These are phyloP conservation scores for Sander lucioperca DNA, from an alignment of 2,113 vertebrate genomes.

Conservation along the genomic window DNA sequence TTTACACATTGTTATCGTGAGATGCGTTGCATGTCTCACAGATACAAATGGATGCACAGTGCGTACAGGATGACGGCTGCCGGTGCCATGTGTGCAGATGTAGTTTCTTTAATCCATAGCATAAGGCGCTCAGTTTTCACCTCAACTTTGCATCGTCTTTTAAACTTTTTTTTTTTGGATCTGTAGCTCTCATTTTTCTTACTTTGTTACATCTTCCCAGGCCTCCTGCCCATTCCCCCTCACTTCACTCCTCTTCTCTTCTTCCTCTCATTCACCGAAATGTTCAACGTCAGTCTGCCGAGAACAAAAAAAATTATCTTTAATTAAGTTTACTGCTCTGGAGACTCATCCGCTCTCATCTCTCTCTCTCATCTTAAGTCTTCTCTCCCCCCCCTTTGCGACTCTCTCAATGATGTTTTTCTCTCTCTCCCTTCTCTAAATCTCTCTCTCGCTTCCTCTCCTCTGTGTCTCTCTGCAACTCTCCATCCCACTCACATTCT, in stretches of 20 bases:
- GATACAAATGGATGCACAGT: too few relatives aligned
- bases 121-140: neutral
- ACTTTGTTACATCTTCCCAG: slow-evolving; percentile 39
- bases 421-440: neutral
- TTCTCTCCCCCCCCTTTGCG: neutral
- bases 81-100: neutral
- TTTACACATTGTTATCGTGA: too few relatives aligned
- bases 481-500: slow-evolving; percentile 47
- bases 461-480: neutral
- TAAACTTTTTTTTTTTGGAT: slow-evolving; percentile 9
- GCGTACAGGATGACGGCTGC: too few relatives aligned
- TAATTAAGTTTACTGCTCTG: slow-evolving; percentile 79
- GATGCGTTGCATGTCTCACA: too few relatives aligned
- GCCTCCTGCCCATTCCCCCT: slow-evolving; percentile 49
- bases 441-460: neutral
- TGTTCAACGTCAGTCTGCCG: slow-evolving; percentile 33
- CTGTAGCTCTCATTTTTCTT: neutral
- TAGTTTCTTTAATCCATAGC: neutral
- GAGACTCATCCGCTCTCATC: slow-evolving; percentile 60
- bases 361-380: slow-evolving; percentile 19
- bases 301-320: slow-evolving; percentile 56
- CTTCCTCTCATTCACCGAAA: slow-evolving; percentile 44
- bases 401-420: slow-evolving; percentile 9
- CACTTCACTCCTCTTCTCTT: slow-evolving; percentile 22
- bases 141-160: neutral